These are phyloP conservation scores for Amphimedon queenslandica DNA, from an alignment of 37 sponge, comb jelly and placozoan genomes.

Conservation along the genomic window DNA sequence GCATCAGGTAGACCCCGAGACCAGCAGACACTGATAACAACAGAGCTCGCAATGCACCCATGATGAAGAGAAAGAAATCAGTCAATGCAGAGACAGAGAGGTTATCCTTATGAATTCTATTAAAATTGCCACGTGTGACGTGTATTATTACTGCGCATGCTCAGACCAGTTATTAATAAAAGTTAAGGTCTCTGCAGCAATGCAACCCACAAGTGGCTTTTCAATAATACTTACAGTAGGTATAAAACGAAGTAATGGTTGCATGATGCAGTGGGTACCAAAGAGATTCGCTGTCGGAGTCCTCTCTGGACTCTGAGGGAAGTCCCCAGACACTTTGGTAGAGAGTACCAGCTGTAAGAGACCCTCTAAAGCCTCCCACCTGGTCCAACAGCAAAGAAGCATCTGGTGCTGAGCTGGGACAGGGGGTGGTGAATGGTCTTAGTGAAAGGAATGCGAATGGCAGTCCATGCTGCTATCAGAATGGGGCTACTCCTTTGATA, in stretches of 20 bases:
- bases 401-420: slow-evolving; percentile 46
- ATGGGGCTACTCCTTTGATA: slow-evolving; percentile 86
- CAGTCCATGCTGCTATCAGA: slow-evolving; percentile 68
- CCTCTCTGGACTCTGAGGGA: slow-evolving; percentile 66
- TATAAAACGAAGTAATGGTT: slow-evolving; percentile 12
- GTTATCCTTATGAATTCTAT: too few relatives aligned
- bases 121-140: background rate
- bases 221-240: too few relatives aligned
- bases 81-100: too few relatives aligned
- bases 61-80: background rate
- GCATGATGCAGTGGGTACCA: background rate
- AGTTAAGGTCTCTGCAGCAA: too few relatives aligned
- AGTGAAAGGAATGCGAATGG: slow-evolving; percentile 86
- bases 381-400: slow-evolving; percentile 54
- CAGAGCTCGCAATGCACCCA: background rate
- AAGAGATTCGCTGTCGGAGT: slow-evolving; percentile 78
- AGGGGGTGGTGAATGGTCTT: slow-evolving; percentile 57
- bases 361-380: slow-evolving; percentile 25
- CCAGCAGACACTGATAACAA: slow-evolving; percentile 1
- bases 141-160: slow-evolving; percentile 9
- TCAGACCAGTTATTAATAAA: too few relatives aligned
- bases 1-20: background rate
- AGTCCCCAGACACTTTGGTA: slow-evolving; percentile 89
- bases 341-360: slow-evolving; percentile 77
- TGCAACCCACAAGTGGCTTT: too few relatives aligned